phyloP scores from a whole-genome alignment of 2,888 invertebrate species.

The Apocheima hispidaria region DNA sequence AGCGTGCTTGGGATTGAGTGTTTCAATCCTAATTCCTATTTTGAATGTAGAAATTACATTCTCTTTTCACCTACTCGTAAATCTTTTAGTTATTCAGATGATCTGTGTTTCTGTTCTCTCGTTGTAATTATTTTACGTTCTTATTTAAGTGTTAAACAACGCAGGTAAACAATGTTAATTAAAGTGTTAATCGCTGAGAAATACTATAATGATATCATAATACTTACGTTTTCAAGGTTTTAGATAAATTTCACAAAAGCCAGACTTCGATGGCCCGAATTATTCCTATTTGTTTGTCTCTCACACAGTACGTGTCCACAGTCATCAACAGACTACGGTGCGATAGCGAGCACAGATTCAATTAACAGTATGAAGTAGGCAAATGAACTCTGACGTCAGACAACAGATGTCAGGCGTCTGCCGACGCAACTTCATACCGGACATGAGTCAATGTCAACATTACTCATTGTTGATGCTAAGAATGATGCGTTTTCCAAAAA shows the following conservation, averaged over 20 bases:
- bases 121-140: background rate
- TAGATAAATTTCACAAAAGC: background rate
- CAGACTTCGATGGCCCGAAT: background rate
- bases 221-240: slow-evolving; percentile 7
- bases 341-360: background rate
- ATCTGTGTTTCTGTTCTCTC: background rate
- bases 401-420: background rate
- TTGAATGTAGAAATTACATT: background rate
- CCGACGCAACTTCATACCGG: background rate
- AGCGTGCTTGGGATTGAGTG: too few species aligned
- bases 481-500: too few species aligned
- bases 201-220: background rate
- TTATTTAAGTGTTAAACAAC: background rate
- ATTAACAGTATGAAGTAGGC: background rate
- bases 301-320: slow-evolving; percentile 1
- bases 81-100: background rate
- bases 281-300: slow-evolving; percentile 1
- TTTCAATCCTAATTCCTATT: too few species aligned
- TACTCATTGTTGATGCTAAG: too few species aligned
- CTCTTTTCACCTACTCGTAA: background rate
- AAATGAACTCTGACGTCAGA: slow-evolving; percentile 1
- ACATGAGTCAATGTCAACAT: background rate
- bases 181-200: too few species aligned
- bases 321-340: background rate
- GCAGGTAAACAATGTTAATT: too few species aligned